A percentile compares a stretch with the other conserved stretches of the same genome.
Conservation (phyloP, 2,888 invertebrate genomes). For the Hemicrepidius hirtus region DNA sequence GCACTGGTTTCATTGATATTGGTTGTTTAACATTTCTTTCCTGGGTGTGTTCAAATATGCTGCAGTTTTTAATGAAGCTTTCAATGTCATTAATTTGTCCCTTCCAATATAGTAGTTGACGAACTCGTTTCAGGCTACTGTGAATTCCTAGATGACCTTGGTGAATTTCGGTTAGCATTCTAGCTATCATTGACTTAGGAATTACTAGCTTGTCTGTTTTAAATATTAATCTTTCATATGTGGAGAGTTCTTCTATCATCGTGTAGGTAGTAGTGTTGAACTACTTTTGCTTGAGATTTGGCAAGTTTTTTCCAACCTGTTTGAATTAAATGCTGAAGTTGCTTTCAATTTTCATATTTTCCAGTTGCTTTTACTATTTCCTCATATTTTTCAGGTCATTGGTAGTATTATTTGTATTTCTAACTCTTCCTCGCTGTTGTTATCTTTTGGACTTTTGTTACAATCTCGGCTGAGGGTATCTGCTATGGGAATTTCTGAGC, state of each 20-base stretch:
- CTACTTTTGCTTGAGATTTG: neutral
- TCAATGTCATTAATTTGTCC: constrained; percentile 37
- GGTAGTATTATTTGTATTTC: constrained; percentile 12
- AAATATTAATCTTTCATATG: constrained; percentile 24
- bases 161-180: constrained; percentile 36
- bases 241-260: constrained; percentile 25
- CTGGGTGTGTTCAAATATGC: constrained; percentile 33
- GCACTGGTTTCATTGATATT: constrained; percentile 23
- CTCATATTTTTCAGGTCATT: neutral
- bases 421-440: neutral
- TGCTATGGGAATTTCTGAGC: constrained; percentile 38
- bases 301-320: neutral
- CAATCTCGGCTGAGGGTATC: constrained; percentile 16
- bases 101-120: constrained; percentile 44
- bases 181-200: constrained; percentile 12
- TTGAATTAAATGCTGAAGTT: neutral
- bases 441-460: neutral
- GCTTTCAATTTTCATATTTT: constrained; percentile 1
- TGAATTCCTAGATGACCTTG: constrained; percentile 41
- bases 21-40: constrained; percentile 31
- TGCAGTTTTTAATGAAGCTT: constrained; percentile 30
- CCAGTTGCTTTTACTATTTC: neutral
- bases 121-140: constrained; percentile 41
- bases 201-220: constrained; percentile 36
- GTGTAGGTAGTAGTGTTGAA: constrained; percentile 22